phyloP scores from a whole-genome alignment of 2,797 vertebrate genomes.

The Leptatherina wallacei region DNA sequence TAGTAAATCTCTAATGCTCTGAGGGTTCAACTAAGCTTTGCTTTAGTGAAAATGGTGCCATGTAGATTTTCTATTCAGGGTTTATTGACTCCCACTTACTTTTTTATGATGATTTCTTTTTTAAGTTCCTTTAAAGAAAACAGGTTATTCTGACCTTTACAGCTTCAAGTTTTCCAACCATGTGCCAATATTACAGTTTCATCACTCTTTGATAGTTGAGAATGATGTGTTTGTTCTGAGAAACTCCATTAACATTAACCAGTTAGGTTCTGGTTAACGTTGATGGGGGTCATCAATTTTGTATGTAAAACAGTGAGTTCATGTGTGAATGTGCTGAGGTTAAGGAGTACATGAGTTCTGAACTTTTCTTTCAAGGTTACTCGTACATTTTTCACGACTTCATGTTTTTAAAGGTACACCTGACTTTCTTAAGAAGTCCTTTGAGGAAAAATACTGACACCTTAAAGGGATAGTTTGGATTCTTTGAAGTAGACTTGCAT shows the following conservation, averaged over 20 bases:
- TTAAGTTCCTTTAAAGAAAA: not conserved
- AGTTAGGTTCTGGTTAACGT: not conserved
- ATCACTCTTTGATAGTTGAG: not conserved
- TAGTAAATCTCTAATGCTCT: constrained; percentile 17
- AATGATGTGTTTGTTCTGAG: not conserved
- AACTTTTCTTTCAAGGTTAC: constrained; percentile 9
- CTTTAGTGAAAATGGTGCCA: constrained; percentile 21
- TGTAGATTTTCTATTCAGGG: constrained; percentile 7
- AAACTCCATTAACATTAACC: not conserved
- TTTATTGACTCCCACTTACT: not conserved
- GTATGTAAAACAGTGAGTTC: not conserved
- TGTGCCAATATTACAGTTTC: not conserved
- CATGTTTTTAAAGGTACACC: not conserved
- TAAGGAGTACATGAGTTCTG: not conserved
- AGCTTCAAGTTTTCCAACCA: not conserved
- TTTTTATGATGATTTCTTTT: not conserved
- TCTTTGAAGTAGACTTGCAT: constrained; percentile 6
- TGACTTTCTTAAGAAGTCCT: not conserved
- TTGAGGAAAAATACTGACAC: not conserved
- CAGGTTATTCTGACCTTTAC: not conserved
- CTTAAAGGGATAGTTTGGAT: not conserved
- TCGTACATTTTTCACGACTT: not conserved
- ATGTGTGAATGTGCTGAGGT: not conserved
- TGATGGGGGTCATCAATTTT: not conserved
- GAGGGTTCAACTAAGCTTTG: constrained; percentile 13